A percentile compares a stretch with the other conserved stretches of the same genome.
phyloP scores from a whole-genome alignment of 2,888 invertebrate genomes.

The Volucella zonaria region DNA sequence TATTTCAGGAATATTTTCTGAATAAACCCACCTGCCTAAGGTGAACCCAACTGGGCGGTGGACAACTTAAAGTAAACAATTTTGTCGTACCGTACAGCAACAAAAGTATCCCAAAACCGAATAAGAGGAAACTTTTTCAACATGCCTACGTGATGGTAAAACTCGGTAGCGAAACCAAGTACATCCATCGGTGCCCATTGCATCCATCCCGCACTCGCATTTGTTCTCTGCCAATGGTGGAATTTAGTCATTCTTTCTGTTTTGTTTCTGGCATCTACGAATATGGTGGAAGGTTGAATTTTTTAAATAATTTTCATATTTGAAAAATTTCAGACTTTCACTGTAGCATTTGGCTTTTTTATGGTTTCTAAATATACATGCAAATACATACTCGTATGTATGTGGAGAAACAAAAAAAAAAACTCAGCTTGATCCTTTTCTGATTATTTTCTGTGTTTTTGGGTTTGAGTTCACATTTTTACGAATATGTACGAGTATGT shows the following conservation, averaged over 20 bases:
- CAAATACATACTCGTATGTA: not conserved
- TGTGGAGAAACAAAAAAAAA: not conserved
- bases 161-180: conserved; percentile 13
- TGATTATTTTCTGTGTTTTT: conserved; percentile 17
- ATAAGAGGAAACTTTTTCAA: conserved; percentile 15
- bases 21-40: no score
- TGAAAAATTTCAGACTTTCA: conserved; percentile 55
- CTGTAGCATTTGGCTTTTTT: conserved; percentile 41
- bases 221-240: conserved; percentile 26
- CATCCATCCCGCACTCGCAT: conserved; percentile 15
- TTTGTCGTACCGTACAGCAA: no score
- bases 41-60: no score
- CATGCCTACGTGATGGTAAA: conserved; percentile 56
- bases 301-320: conserved; percentile 66
- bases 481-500: conserved; percentile 30
- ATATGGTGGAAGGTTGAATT: conserved; percentile 24
- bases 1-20: no score
- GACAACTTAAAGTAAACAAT: no score
- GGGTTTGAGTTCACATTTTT: conserved; percentile 3
- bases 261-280: conserved; percentile 49
- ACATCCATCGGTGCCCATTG: conserved; percentile 21
- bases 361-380: conserved; percentile 12
- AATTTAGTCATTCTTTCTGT: conserved; percentile 61
- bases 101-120: no score
- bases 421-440: conserved; percentile 55